These are phyloP conservation scores for Otus scops DNA, from an alignment of 2,797 vertebrate species.

Conservation along the genomic window DNA sequence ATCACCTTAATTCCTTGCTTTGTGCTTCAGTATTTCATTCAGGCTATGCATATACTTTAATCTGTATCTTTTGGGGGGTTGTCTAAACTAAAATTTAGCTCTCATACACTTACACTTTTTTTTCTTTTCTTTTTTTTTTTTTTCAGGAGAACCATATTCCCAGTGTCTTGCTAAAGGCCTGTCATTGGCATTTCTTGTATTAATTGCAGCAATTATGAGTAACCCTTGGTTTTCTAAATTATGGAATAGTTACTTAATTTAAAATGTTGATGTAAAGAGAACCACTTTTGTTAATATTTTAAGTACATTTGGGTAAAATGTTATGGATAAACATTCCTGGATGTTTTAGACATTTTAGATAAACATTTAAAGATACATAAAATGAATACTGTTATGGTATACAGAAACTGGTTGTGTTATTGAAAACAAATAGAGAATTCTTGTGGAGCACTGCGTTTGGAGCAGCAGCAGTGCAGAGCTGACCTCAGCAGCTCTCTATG, in stretches of 20 bases:
- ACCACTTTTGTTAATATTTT: neutral
- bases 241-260: constrained; percentile 39
- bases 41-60: neutral
- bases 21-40: neutral
- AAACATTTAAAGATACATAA: neutral
- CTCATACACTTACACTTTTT: neutral
- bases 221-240: constrained; percentile 81
- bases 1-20: neutral
- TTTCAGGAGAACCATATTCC: constrained; percentile 85
- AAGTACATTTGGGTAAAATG: neutral
- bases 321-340: neutral
- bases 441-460: neutral
- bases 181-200: constrained; percentile 80
- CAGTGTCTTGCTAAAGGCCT: constrained; percentile 87
- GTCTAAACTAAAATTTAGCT: neutral
- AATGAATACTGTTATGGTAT: neutral
- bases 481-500: fast-evolving
- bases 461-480: neutral
- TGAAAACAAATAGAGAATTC: neutral
- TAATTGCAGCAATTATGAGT: constrained; percentile 78
- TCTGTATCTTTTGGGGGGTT: neutral
- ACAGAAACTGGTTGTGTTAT: neutral
- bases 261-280: neutral
- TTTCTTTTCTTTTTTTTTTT: too few species aligned
- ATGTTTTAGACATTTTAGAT: neutral